phyloP scores from a whole-genome alignment of 1,140 invertebrate genomes.

The Drosophila gunungcola region DNA sequence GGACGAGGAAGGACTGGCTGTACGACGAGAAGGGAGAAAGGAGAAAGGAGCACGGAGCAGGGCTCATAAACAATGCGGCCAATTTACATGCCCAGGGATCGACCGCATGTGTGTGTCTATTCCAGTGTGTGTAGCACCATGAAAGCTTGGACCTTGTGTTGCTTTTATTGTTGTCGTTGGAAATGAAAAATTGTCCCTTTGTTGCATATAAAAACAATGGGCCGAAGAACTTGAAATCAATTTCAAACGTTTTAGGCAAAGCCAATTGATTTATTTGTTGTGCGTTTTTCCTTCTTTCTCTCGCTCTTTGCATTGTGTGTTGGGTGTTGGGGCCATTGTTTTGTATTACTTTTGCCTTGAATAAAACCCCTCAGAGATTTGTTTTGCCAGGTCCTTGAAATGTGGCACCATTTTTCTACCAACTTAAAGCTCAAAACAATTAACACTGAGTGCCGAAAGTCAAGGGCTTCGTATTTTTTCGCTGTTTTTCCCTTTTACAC shows the following conservation, averaged over 20 bases:
- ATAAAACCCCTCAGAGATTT: conserved; percentile 40
- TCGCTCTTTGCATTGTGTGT: conserved; percentile 13
- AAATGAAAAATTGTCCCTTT: conserved; percentile 81
- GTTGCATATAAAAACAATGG: conserved; percentile 82
- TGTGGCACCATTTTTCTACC: conserved; percentile 38
- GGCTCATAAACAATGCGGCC: conserved; percentile 78
- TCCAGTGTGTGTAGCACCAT: conserved; percentile 21
- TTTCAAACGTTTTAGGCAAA: conserved; percentile 81
- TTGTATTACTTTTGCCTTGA: conserved; percentile 57
- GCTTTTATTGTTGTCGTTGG: conserved; percentile 63
- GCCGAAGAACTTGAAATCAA: conserved; percentile 79
- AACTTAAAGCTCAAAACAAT: conserved; percentile 68
- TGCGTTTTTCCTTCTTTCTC: conserved; percentile 8
- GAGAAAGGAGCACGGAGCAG: conserved; percentile 1
- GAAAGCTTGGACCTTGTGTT: conserved; percentile 54
- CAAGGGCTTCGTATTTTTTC: conserved; percentile 30
- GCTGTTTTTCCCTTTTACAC: conserved; percentile 50
- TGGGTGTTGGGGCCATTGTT: conserved; percentile 43
- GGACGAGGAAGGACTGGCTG: conserved; percentile 5
- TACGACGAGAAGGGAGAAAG: no score
- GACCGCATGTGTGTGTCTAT: conserved; percentile 39
- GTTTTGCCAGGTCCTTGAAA: conserved; percentile 40
- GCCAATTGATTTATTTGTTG: conserved; percentile 79
- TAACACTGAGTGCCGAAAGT: conserved; percentile 75
- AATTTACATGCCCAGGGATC: conserved; percentile 75